Conservation (phyloP, 2,888 invertebrate species). For the Mechanitis messenoides region DNA sequence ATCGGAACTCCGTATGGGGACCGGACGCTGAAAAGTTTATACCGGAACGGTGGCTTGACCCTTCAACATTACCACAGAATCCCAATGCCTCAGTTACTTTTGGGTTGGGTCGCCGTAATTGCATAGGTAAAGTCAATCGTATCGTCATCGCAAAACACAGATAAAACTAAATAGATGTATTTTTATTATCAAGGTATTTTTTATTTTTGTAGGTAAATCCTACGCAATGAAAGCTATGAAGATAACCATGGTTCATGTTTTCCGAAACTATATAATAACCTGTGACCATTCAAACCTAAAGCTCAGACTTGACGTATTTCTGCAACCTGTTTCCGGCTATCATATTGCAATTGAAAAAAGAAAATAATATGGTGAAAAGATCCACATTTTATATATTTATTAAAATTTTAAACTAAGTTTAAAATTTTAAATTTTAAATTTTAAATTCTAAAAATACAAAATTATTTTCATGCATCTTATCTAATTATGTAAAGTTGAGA, state of each 20-base stretch:
- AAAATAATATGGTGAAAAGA: too few relatives aligned
- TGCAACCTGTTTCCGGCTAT: background rate
- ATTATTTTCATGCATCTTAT: too few relatives aligned
- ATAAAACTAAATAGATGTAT: background rate
- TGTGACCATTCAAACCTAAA: background rate
- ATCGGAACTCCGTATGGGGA: constrained; percentile 30
- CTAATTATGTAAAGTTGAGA: too few relatives aligned
- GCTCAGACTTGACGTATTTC: background rate
- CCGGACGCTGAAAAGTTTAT: constrained; percentile 28
- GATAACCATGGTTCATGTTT: constrained; percentile 30
- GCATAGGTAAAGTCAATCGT: constrained; percentile 25
- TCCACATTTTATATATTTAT: too few relatives aligned
- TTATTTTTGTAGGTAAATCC: constrained; percentile 10
- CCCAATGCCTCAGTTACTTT: constrained; percentile 25
- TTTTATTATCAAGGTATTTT: too few relatives aligned
- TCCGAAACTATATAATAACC: constrained; percentile 11
- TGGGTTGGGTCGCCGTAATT: constrained; percentile 27
- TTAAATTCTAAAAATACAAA: too few relatives aligned
- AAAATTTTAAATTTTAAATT: too few relatives aligned
- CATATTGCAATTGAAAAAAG: too few relatives aligned
- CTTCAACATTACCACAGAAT: constrained; percentile 18
- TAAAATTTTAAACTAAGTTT: too few relatives aligned
- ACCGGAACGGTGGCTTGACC: constrained; percentile 34
- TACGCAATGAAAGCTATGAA: constrained; percentile 39
- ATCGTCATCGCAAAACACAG: background rate